Evolutionary conservation across 1,140 invertebrate species (phyloP).

Genomic region (Pomacea maculata): DNA sequence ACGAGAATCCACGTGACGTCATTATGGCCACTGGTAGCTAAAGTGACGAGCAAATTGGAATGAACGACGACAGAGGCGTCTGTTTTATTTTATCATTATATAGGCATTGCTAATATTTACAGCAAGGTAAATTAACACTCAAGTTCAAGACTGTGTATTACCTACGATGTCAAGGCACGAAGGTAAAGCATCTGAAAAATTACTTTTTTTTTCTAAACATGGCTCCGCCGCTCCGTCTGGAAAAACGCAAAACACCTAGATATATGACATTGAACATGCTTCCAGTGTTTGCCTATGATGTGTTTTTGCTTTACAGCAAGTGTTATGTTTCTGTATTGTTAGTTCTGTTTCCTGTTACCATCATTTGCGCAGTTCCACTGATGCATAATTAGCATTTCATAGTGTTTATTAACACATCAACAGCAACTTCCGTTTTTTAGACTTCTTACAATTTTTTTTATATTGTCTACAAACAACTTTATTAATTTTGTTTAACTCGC

Average conservation of each 20-base stretch:
- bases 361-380: too few relatives aligned
- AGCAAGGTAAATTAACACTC: neutral
- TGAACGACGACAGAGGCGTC: constrained; percentile 22
- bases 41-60: constrained; percentile 37
- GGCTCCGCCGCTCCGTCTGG: neutral
- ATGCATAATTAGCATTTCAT: too few relatives aligned
- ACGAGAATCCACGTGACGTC: constrained; percentile 56
- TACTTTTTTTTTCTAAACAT: constrained; percentile 7
- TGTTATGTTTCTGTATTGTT: too few relatives aligned
- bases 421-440: neutral
- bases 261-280: too few relatives aligned
- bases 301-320: too few relatives aligned
- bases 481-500: constrained; percentile 6
- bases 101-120: constrained; percentile 3
- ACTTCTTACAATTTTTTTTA: neutral
- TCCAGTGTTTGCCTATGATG: too few relatives aligned
- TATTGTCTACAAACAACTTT: constrained; percentile 25
- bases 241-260: constrained; percentile 3
- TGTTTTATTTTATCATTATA: constrained; percentile 4
- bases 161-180: constrained; percentile 82
- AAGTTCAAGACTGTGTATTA: constrained; percentile 8
- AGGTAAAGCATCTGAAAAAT: constrained; percentile 70
- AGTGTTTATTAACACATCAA: too few relatives aligned
- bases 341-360: too few relatives aligned
- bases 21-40: constrained; percentile 53